Base-by-base conservation (phyloP, 2,797 vertebrate genomes). In the Pangasius sanitwongsei region DNA sequence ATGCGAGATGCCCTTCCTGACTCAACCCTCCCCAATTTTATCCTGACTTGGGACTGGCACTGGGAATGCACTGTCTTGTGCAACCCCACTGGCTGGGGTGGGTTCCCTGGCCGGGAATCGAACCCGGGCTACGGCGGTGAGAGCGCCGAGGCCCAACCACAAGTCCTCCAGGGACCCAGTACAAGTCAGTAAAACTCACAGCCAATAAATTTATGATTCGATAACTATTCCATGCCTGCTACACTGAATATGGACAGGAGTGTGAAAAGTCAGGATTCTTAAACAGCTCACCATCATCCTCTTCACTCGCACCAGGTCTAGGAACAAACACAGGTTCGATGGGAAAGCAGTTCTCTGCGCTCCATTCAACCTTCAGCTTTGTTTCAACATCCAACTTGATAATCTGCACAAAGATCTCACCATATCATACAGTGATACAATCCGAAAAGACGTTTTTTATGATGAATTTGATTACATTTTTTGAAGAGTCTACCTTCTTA, bases 281-380 rank as follows among this genome's bases (percentile, higher is more conserved):
- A 74, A 65, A 25, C 15, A 48, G n/a, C 95, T 94, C 90, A 99
- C 98, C 98, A 11, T 99, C 97, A 77, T 99, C 98, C 90, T 99
- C 98, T 1, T 97, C 96, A 94, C 94, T 95, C 89, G 95, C 96
- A 2, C 95, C 95, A 0, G 97, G 98, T 0, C 92, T 94, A 87
- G 97, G 96, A 84, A 99, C 91, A 4, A 99, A 99, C 83, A 98
- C 6, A 0, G 97, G 95, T 90, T 99, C 98, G 0, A 97, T 97
- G 0, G 97, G 97, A 94, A 94, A 97, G 93, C 96, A 97, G 88
- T 95, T 92, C 0, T 97, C 96, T 87, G 97, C 95, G 16, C 0
- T 87, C 98, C 98, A 99, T 18, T 86, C 90, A 72, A 97, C 23
- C 82, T 59, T 93, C 6, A 95, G 92, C 94, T 96, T 99, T 13